Conservation (phyloP, 2,113 vertebrate species). For the Actenoides lindsayi region DNA sequence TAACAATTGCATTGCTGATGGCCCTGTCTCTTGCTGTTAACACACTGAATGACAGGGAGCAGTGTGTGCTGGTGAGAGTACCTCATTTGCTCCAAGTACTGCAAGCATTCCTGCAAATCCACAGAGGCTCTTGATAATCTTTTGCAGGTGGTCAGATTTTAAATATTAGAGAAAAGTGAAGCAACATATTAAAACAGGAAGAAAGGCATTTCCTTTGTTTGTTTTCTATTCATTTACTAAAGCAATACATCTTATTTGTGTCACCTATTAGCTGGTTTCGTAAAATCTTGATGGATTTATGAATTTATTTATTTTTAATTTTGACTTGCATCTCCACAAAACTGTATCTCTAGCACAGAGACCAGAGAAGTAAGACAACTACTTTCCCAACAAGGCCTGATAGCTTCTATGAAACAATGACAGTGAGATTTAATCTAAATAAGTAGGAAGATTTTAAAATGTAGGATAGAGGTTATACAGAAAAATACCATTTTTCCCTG, state of each 20-base stretch:
- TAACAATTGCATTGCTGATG: constrained; percentile 36
- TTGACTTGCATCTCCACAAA: not conserved
- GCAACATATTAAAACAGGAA: constrained; percentile 49
- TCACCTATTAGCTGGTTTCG: not conserved
- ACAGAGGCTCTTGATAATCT: constrained; percentile 18
- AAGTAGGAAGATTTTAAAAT: constrained; percentile 30
- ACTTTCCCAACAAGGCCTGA: not conserved
- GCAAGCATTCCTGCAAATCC: constrained; percentile 53
- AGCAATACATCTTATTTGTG: constrained; percentile 27
- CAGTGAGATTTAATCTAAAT: constrained; percentile 38
- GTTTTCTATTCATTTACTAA: constrained; percentile 39
- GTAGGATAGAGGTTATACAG: not conserved
- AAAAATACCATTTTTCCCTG: constrained; percentile 3
- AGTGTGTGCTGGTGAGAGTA: not conserved
- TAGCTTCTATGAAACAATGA: constrained; percentile 34
- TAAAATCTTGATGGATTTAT: constrained; percentile 6
- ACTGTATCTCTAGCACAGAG: not conserved
- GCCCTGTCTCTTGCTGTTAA: not conserved
- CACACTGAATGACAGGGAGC: constrained; percentile 3
- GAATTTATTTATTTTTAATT: not conserved
- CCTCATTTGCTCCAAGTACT: constrained; percentile 47
- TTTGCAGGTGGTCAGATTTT: constrained; percentile 66
- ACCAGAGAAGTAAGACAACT: constrained; percentile 8
- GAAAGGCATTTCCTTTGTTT: constrained; percentile 46
- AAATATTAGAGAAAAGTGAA: constrained; percentile 43